These are phyloP conservation scores for Archocentrus centrarchus DNA, from an alignment of 2,113 vertebrate species.

Conservation along the genomic window DNA sequence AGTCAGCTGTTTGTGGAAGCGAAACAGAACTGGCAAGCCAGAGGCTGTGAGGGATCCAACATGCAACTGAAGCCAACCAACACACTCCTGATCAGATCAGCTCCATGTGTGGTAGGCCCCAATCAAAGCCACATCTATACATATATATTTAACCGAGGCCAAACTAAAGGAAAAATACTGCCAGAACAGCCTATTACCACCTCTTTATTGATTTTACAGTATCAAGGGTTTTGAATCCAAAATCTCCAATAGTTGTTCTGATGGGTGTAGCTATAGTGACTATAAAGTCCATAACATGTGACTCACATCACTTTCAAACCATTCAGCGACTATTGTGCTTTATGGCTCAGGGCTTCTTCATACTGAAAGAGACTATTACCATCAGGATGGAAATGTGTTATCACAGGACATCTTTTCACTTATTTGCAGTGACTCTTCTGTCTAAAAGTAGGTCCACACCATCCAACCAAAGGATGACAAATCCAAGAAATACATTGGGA, in stretches of 20 bases:
- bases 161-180: neutral
- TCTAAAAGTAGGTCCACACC: neutral
- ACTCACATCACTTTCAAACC: neutral
- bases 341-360: too few species aligned
- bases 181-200: neutral
- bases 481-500: neutral
- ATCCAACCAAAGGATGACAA: neutral
- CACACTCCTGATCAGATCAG: conserved; percentile 71
- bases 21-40: conserved; percentile 69
- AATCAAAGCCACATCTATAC: conserved; percentile 64
- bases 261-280: neutral
- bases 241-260: neutral
- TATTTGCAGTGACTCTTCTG: neutral
- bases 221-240: neutral
- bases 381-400: neutral
- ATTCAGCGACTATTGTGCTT: neutral
- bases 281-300: neutral
- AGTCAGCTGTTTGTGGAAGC: conserved; percentile 60
- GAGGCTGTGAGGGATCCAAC: conserved; percentile 58
- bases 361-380: neutral
- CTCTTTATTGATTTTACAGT: neutral
- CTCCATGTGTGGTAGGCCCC: conserved; percentile 62
- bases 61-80: conserved; percentile 52
- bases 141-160: neutral
- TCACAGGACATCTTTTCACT: neutral